Evolutionary conservation across 2,113 vertebrate species (phyloP).

Genomic region (Rhynchomys soricoides): DNA sequence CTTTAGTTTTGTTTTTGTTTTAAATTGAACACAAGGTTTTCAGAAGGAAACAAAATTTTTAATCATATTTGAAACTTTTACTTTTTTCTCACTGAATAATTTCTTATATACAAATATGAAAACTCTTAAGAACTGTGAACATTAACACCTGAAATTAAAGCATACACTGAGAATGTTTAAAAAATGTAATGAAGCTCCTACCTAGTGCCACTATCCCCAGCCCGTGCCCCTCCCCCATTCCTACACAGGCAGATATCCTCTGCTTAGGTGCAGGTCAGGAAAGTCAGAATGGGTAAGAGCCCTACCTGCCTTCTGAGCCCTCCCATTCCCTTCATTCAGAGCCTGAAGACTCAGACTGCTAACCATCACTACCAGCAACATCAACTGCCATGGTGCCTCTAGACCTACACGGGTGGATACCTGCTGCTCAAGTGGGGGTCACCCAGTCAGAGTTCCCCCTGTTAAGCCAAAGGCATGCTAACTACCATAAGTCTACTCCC

Average conservation of each 20-base stretch:
- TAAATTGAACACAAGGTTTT: not conserved
- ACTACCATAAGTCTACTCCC: not conserved
- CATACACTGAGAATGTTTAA: not conserved
- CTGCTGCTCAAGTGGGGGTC: not conserved
- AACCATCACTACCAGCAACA: not conserved
- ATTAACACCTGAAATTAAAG: not conserved
- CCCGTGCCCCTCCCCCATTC: not conserved
- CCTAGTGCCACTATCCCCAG: not conserved
- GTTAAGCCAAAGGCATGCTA: not conserved
- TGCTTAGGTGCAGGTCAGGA: not conserved
- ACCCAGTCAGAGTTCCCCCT: not conserved
- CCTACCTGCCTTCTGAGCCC: not conserved
- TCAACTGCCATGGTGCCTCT: not conserved
- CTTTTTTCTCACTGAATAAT: not conserved
- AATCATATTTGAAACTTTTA: conserved; percentile 46
- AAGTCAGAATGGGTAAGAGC: not conserved
- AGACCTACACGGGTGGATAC: not conserved
- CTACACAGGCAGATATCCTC: too few relatives aligned
- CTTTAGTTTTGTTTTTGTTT: not conserved
- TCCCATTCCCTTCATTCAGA: not conserved
- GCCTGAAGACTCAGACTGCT: not conserved
- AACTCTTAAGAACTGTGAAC: not conserved
- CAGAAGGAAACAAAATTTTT: not conserved
- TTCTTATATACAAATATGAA: not conserved
- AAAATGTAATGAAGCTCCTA: not conserved